Evolutionary conservation across 2,888 invertebrate genomes (phyloP), one percentile per base, ranked within the genome.

Genomic region (Yponomeuta malinellus): DNA sequence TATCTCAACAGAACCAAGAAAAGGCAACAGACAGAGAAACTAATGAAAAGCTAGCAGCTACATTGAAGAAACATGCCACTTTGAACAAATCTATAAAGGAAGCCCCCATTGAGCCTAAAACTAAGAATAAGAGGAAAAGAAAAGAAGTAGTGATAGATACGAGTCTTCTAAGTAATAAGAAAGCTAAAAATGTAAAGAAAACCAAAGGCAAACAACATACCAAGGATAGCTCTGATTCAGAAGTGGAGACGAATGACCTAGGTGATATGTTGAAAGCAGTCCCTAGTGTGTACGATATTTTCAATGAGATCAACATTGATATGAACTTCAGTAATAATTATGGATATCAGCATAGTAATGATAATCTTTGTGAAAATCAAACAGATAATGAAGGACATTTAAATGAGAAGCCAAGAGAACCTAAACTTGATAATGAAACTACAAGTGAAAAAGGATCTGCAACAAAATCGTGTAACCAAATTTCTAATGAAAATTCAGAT

Each of bases 241-340:
- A 80, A 73, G 78, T 78, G 70, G 75, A 77, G 70, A 73, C 73
- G 65, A 72, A 76, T 70, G 72, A 75, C 70, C 73, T 74, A 59
- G 75, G 69, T 29, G 76, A 74, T 66, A 73, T 85, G 43, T 77
- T 92, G 63, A 86, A 92, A 74, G 86, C 81, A 73, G 82, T 92
- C 5, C 92, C 92, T 0, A 92, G 92, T 82, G 92, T 92, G 0
- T 89, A 93, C 80, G 90, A 92, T 77, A 81, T 82, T 33, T 90
- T 87, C 73, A 78, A 81, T 63, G 83, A 87, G 73, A 79, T 90
- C 73, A 85, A 82, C 66, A 85, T 90, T 59, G 81, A 89, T 77
- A 85, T 91, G 31, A 81, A 75, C 70, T 72, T 73, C 67, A 72
- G 75, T 63, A 71, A 73, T 72, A 72, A 74, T 63, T 65, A 72